Conservation (phyloP, 1,140 invertebrate species). For the Tetragonula clypearis region DNA sequence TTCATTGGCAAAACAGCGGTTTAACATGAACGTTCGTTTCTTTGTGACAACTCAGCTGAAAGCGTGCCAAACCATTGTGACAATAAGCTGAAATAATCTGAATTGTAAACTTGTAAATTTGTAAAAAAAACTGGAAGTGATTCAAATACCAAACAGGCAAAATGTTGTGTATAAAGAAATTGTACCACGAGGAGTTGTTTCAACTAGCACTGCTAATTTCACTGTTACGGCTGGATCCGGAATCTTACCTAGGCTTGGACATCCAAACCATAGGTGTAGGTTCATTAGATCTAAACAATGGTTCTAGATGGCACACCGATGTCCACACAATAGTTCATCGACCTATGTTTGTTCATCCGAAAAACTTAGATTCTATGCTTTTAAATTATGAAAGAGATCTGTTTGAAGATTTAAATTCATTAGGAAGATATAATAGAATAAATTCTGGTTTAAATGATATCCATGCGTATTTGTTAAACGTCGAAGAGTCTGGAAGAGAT, state of each 20-base stretch:
- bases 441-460: slow-evolving; percentile 79
- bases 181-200: slow-evolving; percentile 89
- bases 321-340: slow-evolving; percentile 81
- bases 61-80: slow-evolving; percentile 65
- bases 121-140: slow-evolving; percentile 3
- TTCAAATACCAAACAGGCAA: slow-evolving; percentile 49
- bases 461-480: slow-evolving; percentile 82
- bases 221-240: slow-evolving; percentile 88
- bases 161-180: slow-evolving; percentile 89
- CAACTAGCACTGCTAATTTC: slow-evolving; percentile 90
- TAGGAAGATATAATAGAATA: slow-evolving; percentile 83
- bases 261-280: slow-evolving; percentile 81
- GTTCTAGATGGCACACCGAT: slow-evolving; percentile 85
- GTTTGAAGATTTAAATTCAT: slow-evolving; percentile 89
- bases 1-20: background rate
- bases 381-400: slow-evolving; percentile 88
- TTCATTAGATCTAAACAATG: slow-evolving; percentile 85
- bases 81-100: slow-evolving; percentile 18
- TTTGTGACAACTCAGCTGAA: slow-evolving; percentile 24
- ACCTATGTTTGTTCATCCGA: slow-evolving; percentile 86
- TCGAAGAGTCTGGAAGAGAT: slow-evolving; percentile 74
- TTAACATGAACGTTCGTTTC: slow-evolving; percentile 21
- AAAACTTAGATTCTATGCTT: slow-evolving; percentile 88
- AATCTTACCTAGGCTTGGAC: slow-evolving; percentile 85
- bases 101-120: background rate